Evolutionary conservation across 2,113 vertebrate genomes (phyloP).

Genomic region (Caranx melampygus): DNA sequence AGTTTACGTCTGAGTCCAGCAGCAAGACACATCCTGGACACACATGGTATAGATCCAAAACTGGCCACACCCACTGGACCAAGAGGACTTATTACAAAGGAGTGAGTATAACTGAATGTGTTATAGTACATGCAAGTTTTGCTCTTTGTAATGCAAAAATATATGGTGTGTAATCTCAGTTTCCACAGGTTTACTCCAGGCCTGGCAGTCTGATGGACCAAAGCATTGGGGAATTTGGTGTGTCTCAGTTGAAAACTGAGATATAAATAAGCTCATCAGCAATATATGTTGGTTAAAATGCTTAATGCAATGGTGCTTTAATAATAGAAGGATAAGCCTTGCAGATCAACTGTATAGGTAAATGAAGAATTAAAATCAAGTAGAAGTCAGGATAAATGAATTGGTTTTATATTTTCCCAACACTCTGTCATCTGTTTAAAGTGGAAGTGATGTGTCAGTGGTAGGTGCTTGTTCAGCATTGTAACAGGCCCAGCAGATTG

Average conservation of each 20-base stretch:
- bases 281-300: no score
- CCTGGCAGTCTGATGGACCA: no score
- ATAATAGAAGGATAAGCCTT: background rate
- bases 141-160: background rate
- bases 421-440: background rate
- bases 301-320: background rate
- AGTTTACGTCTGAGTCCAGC: constrained; percentile 95
- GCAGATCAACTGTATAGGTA: background rate
- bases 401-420: background rate
- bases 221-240: no score
- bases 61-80: constrained; percentile 88
- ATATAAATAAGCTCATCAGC: no score
- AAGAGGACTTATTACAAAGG: constrained; percentile 94
- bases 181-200: no score
- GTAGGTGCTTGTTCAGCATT: constrained; percentile 2
- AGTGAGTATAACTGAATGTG: constrained; percentile 84
- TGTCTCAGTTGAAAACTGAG: no score
- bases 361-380: background rate
- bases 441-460: background rate
- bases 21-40: constrained; percentile 93
- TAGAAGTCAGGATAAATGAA: background rate
- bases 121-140: background rate
- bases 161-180: background rate
- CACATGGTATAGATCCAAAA: constrained; percentile 87
- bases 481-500: background rate